These are phyloP conservation scores for Lepas anatifera DNA, from an alignment of 2,888 invertebrate species.

Conservation along the genomic window DNA sequence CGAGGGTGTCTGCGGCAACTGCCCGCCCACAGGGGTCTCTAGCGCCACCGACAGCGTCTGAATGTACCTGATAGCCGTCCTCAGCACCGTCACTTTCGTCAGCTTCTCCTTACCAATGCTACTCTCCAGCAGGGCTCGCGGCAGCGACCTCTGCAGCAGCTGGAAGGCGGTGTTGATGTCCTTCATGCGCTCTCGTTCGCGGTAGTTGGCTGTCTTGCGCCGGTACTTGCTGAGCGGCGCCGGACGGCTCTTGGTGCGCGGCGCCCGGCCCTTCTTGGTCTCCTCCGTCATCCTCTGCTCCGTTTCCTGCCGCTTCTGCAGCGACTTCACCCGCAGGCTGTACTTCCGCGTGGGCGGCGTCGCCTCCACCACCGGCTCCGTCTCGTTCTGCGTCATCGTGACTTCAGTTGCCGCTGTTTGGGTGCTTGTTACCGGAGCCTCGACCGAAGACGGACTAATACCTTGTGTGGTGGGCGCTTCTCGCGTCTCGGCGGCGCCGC, in stretches of 20 bases:
- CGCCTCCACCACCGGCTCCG: not conserved
- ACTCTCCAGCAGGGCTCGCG: conserved; percentile 34
- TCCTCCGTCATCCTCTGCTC: conserved; percentile 35
- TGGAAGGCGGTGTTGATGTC: conserved; percentile 85
- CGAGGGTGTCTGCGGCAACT: not conserved
- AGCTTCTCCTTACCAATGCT: conserved; percentile 48
- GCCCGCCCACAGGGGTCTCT: conserved; percentile 17
- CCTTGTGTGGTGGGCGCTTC: too few species aligned
- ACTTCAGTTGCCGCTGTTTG: too few species aligned
- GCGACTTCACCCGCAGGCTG: conserved; percentile 51
- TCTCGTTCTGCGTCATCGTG: not conserved
- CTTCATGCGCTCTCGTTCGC: conserved; percentile 74
- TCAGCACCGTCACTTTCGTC: conserved; percentile 77
- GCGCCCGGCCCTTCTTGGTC: conserved; percentile 24
- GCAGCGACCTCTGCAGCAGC: conserved; percentile 61
- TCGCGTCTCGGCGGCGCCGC: too few species aligned
- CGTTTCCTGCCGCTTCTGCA: conserved; percentile 43
- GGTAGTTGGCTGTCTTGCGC: conserved; percentile 76
- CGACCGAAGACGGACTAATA: too few species aligned
- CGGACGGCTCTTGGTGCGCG: conserved; percentile 38
- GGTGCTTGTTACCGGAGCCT: too few species aligned
- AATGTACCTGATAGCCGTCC: conserved; percentile 79
- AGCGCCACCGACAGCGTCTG: conserved; percentile 56
- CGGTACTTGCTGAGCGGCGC: conserved; percentile 71
- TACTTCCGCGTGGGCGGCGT: conserved; percentile 38